Conservation (phyloP, 2,113 vertebrate genomes). For the Pyrgilauda ruficollis region DNA sequence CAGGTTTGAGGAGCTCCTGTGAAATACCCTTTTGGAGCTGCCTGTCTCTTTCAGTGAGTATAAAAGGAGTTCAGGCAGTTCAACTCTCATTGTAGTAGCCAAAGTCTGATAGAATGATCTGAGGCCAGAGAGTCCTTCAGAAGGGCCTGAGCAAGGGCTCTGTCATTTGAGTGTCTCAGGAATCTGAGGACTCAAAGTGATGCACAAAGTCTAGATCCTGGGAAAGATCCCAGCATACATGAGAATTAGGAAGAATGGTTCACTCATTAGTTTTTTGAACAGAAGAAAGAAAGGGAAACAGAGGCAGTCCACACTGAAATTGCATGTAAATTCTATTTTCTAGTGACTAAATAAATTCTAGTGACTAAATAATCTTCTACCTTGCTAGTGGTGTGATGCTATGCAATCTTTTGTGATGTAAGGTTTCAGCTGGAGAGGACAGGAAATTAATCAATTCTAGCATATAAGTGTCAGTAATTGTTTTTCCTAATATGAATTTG, state of each 20-base stretch:
- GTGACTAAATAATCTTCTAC: neutral
- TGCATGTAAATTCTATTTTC: neutral
- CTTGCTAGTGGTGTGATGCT: neutral
- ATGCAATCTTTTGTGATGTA: neutral
- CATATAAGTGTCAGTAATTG: conserved; percentile 25
- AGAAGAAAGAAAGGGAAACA: neutral
- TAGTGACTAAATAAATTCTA: neutral
- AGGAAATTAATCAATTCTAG: conserved; percentile 17
- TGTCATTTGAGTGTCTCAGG: neutral
- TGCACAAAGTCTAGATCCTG: neutral
- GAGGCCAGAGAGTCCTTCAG: neutral
- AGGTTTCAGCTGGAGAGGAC: conserved; percentile 13
- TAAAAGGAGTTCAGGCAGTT: neutral
- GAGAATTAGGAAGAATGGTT: neutral
- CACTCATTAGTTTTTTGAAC: neutral
- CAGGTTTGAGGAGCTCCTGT: neutral
- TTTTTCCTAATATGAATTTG: conserved; percentile 31
- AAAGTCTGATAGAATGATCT: neutral
- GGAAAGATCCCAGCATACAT: neutral
- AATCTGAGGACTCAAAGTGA: neutral
- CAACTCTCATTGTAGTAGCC: neutral
- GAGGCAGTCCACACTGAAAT: neutral
- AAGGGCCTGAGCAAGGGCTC: neutral
- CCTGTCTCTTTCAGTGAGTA: neutral
- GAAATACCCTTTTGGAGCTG: neutral